Percentiles rank a stretch among this genome's conserved stretches.
phyloP scores from a whole-genome alignment of 2,888 invertebrate species.

The Rhaphigaster nebulosa region DNA sequence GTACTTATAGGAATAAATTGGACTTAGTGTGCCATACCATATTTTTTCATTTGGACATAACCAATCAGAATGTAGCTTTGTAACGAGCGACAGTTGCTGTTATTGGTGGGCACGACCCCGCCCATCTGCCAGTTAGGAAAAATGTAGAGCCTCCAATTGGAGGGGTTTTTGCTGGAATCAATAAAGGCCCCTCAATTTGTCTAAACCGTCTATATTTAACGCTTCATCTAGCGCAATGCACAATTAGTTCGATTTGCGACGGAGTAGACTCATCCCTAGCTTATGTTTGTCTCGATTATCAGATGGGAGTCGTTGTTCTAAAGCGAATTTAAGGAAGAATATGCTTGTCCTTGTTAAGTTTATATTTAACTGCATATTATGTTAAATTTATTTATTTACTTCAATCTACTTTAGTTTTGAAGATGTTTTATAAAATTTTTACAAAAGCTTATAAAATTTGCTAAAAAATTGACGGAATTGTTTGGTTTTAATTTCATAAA shows the following conservation, averaged over 20 bases:
- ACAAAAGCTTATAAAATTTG: too few species aligned
- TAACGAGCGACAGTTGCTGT: constrained; percentile 9
- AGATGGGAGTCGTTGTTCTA: not conserved
- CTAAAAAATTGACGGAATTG: too few species aligned
- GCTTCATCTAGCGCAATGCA: not conserved
- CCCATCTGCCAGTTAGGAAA: not conserved
- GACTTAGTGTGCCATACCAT: not conserved
- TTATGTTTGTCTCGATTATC: not conserved
- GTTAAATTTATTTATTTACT: too few species aligned
- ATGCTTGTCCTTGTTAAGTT: too few species aligned
- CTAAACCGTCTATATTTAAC: constrained; percentile 13
- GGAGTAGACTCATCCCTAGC: not conserved
- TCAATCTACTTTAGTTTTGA: too few species aligned
- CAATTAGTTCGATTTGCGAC: not conserved
- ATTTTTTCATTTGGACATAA: not conserved
- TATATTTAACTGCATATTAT: too few species aligned
- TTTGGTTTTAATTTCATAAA: too few species aligned
- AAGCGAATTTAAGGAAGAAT: too few species aligned
- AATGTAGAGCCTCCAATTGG: not conserved
- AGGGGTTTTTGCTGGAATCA: not conserved
- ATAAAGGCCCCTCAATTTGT: not conserved
- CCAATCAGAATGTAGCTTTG: constrained; percentile 15
- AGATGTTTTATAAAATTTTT: too few species aligned
- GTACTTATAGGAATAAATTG: not conserved
- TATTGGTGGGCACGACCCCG: constrained; percentile 40